Evolutionary conservation across 2,888 invertebrate genomes (phyloP), one percentile per base, ranked within the genome.

Genomic region (Gibbula magus): DNA sequence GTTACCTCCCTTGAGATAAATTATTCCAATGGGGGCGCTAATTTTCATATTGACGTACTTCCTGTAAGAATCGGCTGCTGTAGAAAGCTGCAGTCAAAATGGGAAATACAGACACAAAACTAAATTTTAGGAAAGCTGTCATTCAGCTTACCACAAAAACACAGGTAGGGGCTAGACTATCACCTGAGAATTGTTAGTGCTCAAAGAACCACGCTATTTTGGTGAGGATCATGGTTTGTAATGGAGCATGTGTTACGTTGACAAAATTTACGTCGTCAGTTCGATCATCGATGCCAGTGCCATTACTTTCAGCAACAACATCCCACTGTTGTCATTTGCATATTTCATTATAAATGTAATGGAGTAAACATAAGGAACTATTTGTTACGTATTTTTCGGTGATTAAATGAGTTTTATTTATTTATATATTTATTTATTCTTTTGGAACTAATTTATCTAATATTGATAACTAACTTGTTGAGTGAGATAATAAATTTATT

Each of bases 81-180:
- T 16, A n/a, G 35, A 20, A 29, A 53, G 75, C 74, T 75, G 77
- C n/a, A 25, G 56, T 39, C 29, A 18, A 20, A 76, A 99, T 99
- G 99, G 99, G 99, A 88, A 99, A 99, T 94, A 96, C 98, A 82
- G 99, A 99, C 93, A 98, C 99, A 82, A 99, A 99, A 94, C 94
- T 99, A 85, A 98, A 98, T 94, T 99, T 99, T 94, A 95, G 99
- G 83, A 99, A 99, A 94, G 99, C 99, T 87, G 98, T 99, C 75
- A 96, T 99, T 75, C 99, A 99, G 93, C 94, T 99, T 78, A 99
- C 99, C 78, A 97, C 98, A 0, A 99, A 98, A 94, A 96, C 97
- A 81, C 97, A 98, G 95, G 98, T 98, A 87, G n/a, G 22, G n/a
- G 4, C 18, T 45, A 52, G 25, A 25, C 51, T 4, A 51, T 29